Base-by-base conservation (phyloP, 2,113 vertebrate genomes). In the Sula dactylatra region DNA sequence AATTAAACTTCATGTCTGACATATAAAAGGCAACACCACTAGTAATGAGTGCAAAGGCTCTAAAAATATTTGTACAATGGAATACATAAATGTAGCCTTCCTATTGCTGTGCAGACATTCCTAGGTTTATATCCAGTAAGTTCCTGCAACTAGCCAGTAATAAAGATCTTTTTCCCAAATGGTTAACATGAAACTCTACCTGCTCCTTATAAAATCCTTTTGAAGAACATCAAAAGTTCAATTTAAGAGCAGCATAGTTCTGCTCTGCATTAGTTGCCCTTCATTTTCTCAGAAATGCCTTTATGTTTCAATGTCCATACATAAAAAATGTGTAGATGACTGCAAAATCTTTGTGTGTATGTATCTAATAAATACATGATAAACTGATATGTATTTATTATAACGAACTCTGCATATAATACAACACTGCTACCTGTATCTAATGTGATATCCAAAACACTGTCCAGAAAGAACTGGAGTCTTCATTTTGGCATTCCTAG, bases 221-320 rank as follows among this genome's bases (percentile, higher is more conserved):
- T 90, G 88, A 96, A 96, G 94, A 92, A 66, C 21, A 92, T 81
- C 92, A 94, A 38, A 86, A 77, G 55, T 92, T 94, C 76, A 64
- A 38, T 90, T 91, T 70, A 82, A 94, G 65, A 93, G 69, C 55
- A 64, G 64, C 45, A 45, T 21, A 87, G 38, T 29, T 96, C 88
- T 79, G 66, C 47, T 92, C 66, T 73, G 58, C 67, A 83, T 88
- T 91, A 77, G 15, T 4, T 93, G 66, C 34, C 31, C 45, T 88
- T 89, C 67, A 70, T 31, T 80, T 90, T 80, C 76, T 78, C 54
- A 58, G 50, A 82, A 93, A 92, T 82, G 22, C 44, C 69, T 81
- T 73, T 29, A 65, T 42, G 11, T 93, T 81, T 91, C 50, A 52
- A 14, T 50, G 56, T 61, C 36, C 50, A 12, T 62, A 36, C 38